Base-by-base conservation (phyloP, 2,113 vertebrate genomes). In the Anarhynchus alexandrinus region DNA sequence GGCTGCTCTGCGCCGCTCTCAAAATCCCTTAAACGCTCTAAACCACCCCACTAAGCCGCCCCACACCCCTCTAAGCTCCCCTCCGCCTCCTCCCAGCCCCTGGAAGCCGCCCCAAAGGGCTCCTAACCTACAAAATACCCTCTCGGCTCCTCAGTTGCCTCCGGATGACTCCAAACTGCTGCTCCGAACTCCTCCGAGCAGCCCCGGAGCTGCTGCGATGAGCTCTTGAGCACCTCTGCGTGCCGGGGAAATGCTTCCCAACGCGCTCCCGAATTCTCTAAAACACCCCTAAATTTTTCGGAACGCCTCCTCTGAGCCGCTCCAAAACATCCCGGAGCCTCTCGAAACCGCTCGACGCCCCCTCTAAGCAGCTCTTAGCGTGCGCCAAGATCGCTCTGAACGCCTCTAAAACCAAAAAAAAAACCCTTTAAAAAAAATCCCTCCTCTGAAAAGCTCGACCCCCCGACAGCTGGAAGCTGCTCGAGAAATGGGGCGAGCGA, bases 181-280 rank as follows among this genome's bases (percentile, higher is more conserved):
- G 62, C 59, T 78, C 88, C 66, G 40, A 86, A 40, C 62, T 42
- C 36, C 30, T 83, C 18, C 1, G 6, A 87, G 93, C 82, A 67
- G 70, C 85, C 73, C 47, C 10, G 0, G 64, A 82, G 91, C 82
- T 70, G 69, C 88, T 27, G 69, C 59, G 30, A 8, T 52, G 43
- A 47, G 73, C 82, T 62, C 52, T 0, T 0, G 6, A 32, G 77
- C 10, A 25, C 34, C 12, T 47, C 74, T 27, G 74, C 6, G 1
- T 38, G 72, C 57, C 71, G 91, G 42, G 42, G n/a, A 62, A 29
- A 22, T 26, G 32, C 19, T 57, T 84, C 64, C 64, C 13, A 17
- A 15, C 30, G 12, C 7, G 14, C 93, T 58, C 76, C 76, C 8
- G 42, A 51, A 62, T 6, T 4, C 73, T 57, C 64, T 12, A 13